Evolutionary conservation across 2,797 vertebrate species (phyloP), one percentile per base, ranked within the genome.

Genomic region (Aeoliscus strigatus): DNA sequence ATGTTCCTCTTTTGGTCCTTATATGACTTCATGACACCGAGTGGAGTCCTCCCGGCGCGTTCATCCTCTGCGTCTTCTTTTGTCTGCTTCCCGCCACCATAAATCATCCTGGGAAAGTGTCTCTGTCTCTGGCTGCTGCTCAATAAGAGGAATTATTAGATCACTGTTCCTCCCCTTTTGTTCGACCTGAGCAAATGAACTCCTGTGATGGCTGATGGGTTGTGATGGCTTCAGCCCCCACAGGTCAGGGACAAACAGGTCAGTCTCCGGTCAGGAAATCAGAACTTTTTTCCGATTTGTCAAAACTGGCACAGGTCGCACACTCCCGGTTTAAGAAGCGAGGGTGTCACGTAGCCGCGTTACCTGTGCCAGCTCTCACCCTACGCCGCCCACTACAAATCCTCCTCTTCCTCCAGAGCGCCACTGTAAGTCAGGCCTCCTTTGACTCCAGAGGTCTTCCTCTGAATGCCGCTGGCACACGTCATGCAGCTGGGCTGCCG

Each of bases 51-150:
- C 38, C 39, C 26, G 17, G 27, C 49, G 13, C 11, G 16, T 51
- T 70, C 49, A 34, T 39, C 9, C 33, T 17, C 23, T 9, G 18
- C 24, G 15, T 64, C 30, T 14, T 52, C 57, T 73, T 80, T 77
- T 66, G 71, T 70, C 65, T 50, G 11, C 55, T 54, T 69, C 41
- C 54, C 38, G 39, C 51, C 31, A 36, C 37, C 27, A 33, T 59
- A 79, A 77, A 80, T 77, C 49, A 61, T 75, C 79, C 81, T 87
- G 83, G 80, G 79, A 84, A 82, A 81, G 59, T 46, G 34, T 44
- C 64, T n/a, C 24, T 9, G 34, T 55, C 42, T 66, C 76, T 84
- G 85, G 79, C 80, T 33, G 53, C 69, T 11, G 54, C 74, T 85
- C 75, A 79, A 71, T 64, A 57, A 71, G 26, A 49, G 72, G 70